phyloP scores from a whole-genome alignment of 1,140 invertebrate species.

The Cotesia glomerata region DNA sequence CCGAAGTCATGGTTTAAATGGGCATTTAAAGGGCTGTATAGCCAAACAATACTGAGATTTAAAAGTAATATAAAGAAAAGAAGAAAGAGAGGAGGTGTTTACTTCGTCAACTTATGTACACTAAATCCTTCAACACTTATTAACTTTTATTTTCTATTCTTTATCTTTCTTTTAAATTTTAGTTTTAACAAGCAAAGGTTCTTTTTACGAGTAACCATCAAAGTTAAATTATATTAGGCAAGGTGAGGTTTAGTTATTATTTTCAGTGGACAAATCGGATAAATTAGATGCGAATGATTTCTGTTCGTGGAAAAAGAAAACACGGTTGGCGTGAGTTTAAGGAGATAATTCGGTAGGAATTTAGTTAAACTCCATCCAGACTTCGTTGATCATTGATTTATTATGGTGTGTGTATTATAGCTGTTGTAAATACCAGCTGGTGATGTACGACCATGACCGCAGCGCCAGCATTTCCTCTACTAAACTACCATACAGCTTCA shows the following conservation, averaged over 20 bases:
- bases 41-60: conserved; percentile 40
- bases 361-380: conserved; percentile 40
- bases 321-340: background rate
- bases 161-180: too few species aligned
- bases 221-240: too few species aligned
- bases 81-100: background rate
- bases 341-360: conserved; percentile 31
- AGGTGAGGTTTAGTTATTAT: background rate
- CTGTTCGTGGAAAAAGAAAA: conserved; percentile 3
- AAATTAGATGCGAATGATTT: background rate
- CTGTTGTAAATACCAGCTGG: conserved; percentile 44
- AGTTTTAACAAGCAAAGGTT: too few species aligned
- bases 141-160: too few species aligned
- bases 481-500: too few species aligned
- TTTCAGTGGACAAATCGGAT: background rate
- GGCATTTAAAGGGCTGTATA: conserved; percentile 40
- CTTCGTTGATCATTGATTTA: conserved; percentile 50
- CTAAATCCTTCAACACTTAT: too few species aligned
- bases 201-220: background rate
- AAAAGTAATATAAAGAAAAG: background rate
- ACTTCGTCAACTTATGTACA: background rate
- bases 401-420: conserved; percentile 38
- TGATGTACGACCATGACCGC: conserved; percentile 48
- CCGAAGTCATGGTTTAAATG: conserved; percentile 47
- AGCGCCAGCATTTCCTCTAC: conserved; percentile 21